These are phyloP conservation scores for Enteromius fasciolatus DNA, from an alignment of 2,797 vertebrate species.

Conservation along the genomic window DNA sequence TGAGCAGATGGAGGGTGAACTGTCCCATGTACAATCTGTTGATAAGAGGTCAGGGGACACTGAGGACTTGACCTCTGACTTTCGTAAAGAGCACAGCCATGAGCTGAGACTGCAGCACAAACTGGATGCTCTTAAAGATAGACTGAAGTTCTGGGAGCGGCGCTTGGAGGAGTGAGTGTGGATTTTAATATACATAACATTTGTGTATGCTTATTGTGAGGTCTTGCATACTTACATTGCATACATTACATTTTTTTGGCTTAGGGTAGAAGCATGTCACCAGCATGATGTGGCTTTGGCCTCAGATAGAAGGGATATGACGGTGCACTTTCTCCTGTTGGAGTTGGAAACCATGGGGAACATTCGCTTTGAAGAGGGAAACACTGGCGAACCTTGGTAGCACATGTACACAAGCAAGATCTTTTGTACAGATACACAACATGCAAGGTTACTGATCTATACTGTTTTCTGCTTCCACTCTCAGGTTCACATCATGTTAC, in stretches of 20 bases:
- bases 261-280: conserved; percentile 77
- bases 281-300: conserved; percentile 70
- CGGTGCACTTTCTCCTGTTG: conserved; percentile 78
- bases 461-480: conserved; percentile 19
- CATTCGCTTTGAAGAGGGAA: conserved; percentile 84
- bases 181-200: not conserved
- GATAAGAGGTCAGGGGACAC: conserved; percentile 60
- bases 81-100: conserved; percentile 58
- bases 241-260: not conserved
- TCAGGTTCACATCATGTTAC: conserved; percentile 83
- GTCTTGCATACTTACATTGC: not conserved
- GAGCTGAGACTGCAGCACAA: conserved; percentile 76
- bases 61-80: conserved; percentile 52
- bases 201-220: not conserved
- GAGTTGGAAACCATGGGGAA: conserved; percentile 87
- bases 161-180: conserved; percentile 79
- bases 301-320: conserved; percentile 71
- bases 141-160: conserved; percentile 75
- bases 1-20: conserved; percentile 78
- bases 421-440: not conserved
- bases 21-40: conserved; percentile 63
- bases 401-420: not conserved
- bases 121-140: conserved; percentile 74
- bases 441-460: not conserved
- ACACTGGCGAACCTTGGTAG: conserved; percentile 80